A percentile compares a stretch with the other conserved stretches of the same genome.
Conservation (phyloP, 2,113 vertebrate genomes). For the Aptenodytes patagonicus region DNA sequence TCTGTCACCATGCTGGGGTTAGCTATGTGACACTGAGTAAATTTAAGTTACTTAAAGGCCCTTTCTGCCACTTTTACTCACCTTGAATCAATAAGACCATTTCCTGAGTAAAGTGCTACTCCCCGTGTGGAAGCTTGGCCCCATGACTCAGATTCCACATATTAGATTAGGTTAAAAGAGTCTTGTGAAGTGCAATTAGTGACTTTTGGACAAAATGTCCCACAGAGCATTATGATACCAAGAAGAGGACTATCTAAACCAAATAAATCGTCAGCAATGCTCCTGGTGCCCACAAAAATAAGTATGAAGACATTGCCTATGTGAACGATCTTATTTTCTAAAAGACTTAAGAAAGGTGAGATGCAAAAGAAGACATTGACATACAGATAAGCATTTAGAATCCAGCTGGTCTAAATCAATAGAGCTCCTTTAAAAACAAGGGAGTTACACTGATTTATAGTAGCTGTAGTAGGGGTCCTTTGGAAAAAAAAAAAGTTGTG, state of each 20-base stretch:
- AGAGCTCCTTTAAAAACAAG: background rate
- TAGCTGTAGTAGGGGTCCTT: background rate
- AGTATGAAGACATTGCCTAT: background rate
- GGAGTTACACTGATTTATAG: slow-evolving; percentile 42
- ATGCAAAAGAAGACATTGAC: slow-evolving; percentile 5
- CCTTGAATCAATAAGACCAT: slow-evolving; percentile 45
- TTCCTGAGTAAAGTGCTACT: slow-evolving; percentile 58
- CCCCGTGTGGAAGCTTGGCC: background rate
- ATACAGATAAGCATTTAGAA: slow-evolving; percentile 4
- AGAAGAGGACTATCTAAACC: background rate
- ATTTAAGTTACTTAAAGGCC: background rate
- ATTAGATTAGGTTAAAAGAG: slow-evolving; percentile 35
- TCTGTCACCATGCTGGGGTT: slow-evolving; percentile 13
- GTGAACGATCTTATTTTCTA: background rate
- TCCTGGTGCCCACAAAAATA: background rate
- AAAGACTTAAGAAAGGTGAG: background rate
- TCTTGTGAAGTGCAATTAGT: slow-evolving; percentile 29
- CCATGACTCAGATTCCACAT: background rate
- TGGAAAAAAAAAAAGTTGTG: background rate
- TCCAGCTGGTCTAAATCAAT: slow-evolving; percentile 41
- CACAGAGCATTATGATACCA: background rate
- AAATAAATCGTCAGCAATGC: background rate
- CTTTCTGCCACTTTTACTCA: slow-evolving; percentile 25
- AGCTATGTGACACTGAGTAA: slow-evolving; percentile 18
- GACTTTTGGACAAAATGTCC: background rate